Base-by-base conservation (phyloP, 30 jellyfish, hydroid and myxozoan species). In the Phacellophora camtschatica region DNA sequence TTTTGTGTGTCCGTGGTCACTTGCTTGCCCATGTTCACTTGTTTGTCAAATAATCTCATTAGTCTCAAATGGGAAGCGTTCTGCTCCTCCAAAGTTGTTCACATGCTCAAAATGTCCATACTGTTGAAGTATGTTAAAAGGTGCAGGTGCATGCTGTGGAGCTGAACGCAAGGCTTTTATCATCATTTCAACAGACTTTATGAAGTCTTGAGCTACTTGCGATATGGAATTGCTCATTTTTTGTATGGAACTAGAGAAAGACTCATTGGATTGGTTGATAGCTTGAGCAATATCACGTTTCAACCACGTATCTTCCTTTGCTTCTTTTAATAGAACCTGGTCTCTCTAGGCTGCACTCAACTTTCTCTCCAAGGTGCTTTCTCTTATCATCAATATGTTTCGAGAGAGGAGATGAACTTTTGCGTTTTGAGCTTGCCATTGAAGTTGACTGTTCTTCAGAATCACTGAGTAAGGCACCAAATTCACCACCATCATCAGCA, bases 181-280 rank as follows among this genome's bases (percentile, higher is more conserved):
- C 63, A 67, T 76, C 41, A 58, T 71, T 48, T 76, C 74, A 4
- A 76, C 27, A 28, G 87, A 81, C 50, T 49, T 66, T 20, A 88
- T 11, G 48, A 81, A 37, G 18, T 88, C 93, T 68, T 81, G 87
- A 54, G 87, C 93, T 66, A 63, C 93, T 51, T 81, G 93, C 66
- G 48, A 16, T 41, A 81, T 81, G 22, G 81, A 81, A 25, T 18
- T 39, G 65, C 87, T 61, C 78, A 81, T 67, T 19, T 64, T 64
- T 31, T 81, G 86, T 65, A 81, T 67, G 4, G 87, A 46, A 22
- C 81, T 39, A 6, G 93, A 74, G 67, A 81, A 67, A 20, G 88
- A 66, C 4, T 81, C 63, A 64, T 81, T 81, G 8, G 87, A 81
- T 25, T 81, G 88, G 46, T 82, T 63, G 42, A 63, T 81, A 12